Evolutionary conservation across 30 jellyfish, hydroid and myxozoan genomes (phyloP).

Genomic region (Phacellophora camtschatica): DNA sequence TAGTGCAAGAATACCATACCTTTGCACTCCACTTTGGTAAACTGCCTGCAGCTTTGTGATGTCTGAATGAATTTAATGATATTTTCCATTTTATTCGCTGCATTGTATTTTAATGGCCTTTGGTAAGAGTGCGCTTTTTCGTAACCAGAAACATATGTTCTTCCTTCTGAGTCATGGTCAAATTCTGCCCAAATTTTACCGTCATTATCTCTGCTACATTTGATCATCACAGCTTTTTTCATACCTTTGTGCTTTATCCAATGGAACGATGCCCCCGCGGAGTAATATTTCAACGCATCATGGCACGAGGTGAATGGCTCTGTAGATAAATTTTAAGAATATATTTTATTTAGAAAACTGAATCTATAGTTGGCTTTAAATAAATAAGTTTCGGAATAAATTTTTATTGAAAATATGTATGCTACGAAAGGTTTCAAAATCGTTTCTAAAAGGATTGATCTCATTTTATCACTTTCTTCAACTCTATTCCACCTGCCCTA

Average conservation of each 20-base stretch:
- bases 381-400: no score
- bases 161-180: background rate
- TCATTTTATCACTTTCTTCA: no score
- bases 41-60: constrained; percentile 12
- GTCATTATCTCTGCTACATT: background rate
- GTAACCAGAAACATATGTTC: background rate
- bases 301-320: background rate
- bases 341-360: no score
- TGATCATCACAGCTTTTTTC: background rate
- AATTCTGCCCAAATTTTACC: background rate
- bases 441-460: no score
- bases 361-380: no score
- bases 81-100: background rate
- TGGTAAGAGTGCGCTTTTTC: background rate
- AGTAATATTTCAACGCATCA: background rate
- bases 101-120: background rate
- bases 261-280: background rate
- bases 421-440: no score
- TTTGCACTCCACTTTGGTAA: constrained; percentile 16
- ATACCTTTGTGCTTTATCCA: background rate
- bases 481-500: no score
- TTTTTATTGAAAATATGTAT: no score
- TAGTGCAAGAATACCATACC: background rate
- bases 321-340: no score
- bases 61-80: constrained; percentile 22